Evolutionary conservation across 2,797 vertebrate genomes (phyloP), one percentile per base, ranked within the genome.

Genomic region (Oryzias dopingdopingensis): DNA sequence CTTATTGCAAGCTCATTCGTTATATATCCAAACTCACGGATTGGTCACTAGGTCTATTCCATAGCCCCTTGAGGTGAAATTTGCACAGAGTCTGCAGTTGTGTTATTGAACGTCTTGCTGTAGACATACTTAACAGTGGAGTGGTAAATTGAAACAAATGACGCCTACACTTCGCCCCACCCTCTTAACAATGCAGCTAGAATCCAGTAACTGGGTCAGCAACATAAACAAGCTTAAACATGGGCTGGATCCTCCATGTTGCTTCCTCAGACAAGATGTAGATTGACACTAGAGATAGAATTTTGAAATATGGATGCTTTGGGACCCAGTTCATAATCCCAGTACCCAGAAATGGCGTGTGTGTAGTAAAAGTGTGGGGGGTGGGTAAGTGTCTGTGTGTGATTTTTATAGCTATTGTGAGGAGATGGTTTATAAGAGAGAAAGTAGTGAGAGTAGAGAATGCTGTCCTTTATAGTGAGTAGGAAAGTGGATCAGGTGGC

Each of bases 261-360:
- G 77, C 77, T 61, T 81, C 76, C 64, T 67, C 63, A 81, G 89
- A 92, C 80, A 53, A 82, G 84, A 92, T 88, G 76, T 59, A 70
- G 66, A 81, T 79, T 88, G 89, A 90, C 91, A 91, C 74, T 59
- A 67, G 82, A 84, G 84, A 88, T 83, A 79, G 72, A 72, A 59
- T 74, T 70, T 81, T 92, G 79, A 92, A 92, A 91, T 89, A 92
- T 92, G 84, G 76, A 92, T 91, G 90, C 56, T 73, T 40, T 78
- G 86, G 86, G 85, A 89, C 79, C 70, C 51, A 45, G 73, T 58
- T 41, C 56, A 68, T 86, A 84, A 84, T 85, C 88, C 77, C 80
- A 71, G 58, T 72, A 79, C 62, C 76, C 72, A 77, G 75, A 76
- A 64, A 56, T 59, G 56, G 37, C 41, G 48, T 52, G 50, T 62